Evolutionary conservation across 2,888 invertebrate species (phyloP).

Genomic region (Lysandra coridon): DNA sequence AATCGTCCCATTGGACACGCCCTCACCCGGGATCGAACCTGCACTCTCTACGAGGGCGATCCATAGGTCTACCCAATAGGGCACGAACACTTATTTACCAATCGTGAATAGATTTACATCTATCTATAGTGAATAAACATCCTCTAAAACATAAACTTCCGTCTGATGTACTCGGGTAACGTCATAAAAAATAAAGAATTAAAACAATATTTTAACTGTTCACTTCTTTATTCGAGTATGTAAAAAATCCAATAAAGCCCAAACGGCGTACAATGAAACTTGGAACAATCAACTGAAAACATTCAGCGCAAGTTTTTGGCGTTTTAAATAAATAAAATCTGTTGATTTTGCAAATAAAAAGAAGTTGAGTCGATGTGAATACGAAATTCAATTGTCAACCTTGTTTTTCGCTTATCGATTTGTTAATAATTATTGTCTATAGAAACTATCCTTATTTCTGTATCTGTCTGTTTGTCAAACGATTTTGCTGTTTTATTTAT

Average conservation of each 20-base stretch:
- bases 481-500: too few relatives aligned
- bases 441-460: neutral
- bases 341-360: conserved; percentile 48
- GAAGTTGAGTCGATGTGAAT: conserved; percentile 48
- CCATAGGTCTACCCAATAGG: too few relatives aligned
- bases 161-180: too few relatives aligned
- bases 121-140: too few relatives aligned
- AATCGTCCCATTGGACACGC: too few relatives aligned
- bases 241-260: conserved; percentile 41
- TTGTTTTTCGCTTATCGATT: conserved; percentile 49
- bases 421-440: conserved; percentile 33
- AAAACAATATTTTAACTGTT: conserved; percentile 3
- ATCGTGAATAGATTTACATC: too few relatives aligned
- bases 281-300: conserved; percentile 45
- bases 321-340: conserved; percentile 50
- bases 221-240: conserved; percentile 27
- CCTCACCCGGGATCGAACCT: too few relatives aligned
- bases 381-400: conserved; percentile 57
- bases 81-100: too few relatives aligned
- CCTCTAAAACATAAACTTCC: too few relatives aligned
- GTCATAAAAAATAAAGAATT: neutral
- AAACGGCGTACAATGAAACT: conserved; percentile 38
- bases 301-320: conserved; percentile 42
- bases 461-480: too few relatives aligned
- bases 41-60: too few relatives aligned